A percentile compares a stretch with the other conserved stretches of the same genome.
Conservation (phyloP, 2,113 vertebrate genomes). For the Phrynosoma platyrhinos region DNA sequence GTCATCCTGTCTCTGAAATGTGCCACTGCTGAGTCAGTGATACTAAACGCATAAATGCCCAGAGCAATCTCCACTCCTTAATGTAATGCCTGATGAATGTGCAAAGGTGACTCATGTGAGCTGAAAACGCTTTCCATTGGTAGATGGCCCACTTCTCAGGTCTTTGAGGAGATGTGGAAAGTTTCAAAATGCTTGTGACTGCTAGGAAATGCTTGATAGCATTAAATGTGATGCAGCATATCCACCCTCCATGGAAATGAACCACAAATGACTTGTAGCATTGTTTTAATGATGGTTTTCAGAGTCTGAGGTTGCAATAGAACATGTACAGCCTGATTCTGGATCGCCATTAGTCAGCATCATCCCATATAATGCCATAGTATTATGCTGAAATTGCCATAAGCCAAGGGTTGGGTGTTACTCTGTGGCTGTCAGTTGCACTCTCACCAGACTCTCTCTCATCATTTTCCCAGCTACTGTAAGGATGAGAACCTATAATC, state of each 20-base stretch:
- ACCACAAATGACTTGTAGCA: constrained; percentile 9
- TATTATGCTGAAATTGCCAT: neutral
- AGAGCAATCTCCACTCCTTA: neutral
- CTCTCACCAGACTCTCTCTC: constrained; percentile 12
- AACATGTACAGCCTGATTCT: constrained; percentile 5
- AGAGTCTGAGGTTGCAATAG: constrained; percentile 9
- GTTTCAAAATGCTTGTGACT: constrained; percentile 51
- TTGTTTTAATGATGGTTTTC: neutral
- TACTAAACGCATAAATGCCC: neutral
- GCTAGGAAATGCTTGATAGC: constrained; percentile 26
- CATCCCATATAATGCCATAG: constrained; percentile 4
- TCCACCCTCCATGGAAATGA: constrained; percentile 20
- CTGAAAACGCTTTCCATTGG: neutral
- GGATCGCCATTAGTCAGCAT: neutral
- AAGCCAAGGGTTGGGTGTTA: neutral
- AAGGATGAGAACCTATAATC: neutral
- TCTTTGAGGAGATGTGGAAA: constrained; percentile 36
- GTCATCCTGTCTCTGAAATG: rapidly evolving
- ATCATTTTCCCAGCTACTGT: neutral
- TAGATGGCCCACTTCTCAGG: neutral
- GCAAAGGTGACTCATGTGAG: constrained; percentile 56
- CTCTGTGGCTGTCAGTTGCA: neutral
- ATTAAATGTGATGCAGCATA: constrained; percentile 38
- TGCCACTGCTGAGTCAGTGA: constrained; percentile 45
- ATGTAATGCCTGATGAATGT: neutral